Percentiles rank a stretch among this genome's conserved stretches.
Conservation (phyloP, 2,888 invertebrate species). For the Epirrhoe tristata region DNA sequence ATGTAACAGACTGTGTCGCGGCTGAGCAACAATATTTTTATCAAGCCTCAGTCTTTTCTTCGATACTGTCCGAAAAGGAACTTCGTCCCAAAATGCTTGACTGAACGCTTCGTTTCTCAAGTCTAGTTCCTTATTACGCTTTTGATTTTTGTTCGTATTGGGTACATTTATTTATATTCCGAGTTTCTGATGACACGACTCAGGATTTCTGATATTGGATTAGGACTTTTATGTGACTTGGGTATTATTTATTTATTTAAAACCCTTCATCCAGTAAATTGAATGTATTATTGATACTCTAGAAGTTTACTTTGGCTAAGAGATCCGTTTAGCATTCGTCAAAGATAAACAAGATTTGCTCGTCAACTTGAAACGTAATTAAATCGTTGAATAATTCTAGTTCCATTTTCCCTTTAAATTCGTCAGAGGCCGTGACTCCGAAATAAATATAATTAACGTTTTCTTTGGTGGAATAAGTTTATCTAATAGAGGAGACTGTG, state of each 20-base stretch:
- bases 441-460: slow-evolving; percentile 42
- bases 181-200: no score
- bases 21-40: no score
- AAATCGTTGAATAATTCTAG: slow-evolving; percentile 31
- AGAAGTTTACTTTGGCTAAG: slow-evolving; percentile 9
- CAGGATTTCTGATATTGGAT: no score
- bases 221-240: not conserved
- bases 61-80: no score
- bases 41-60: no score
- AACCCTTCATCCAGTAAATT: slow-evolving; percentile 8
- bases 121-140: no score
- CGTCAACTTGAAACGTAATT: slow-evolving; percentile 28
- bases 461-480: slow-evolving; percentile 40
- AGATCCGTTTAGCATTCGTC: slow-evolving; percentile 19
- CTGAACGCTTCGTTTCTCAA: no score
- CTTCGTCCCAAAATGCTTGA: no score
- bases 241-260: not conserved
- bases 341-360: slow-evolving; percentile 25
- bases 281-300: slow-evolving; percentile 11
- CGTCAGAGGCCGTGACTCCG: slow-evolving; percentile 20
- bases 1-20: no score
- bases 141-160: no score
- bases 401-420: slow-evolving; percentile 26
- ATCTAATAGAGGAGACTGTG: slow-evolving; percentile 19
- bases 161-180: no score